These are phyloP conservation scores for Ornithorhynchus anatinus DNA, from an alignment of 2,113 vertebrate genomes.

Conservation along the genomic window DNA sequence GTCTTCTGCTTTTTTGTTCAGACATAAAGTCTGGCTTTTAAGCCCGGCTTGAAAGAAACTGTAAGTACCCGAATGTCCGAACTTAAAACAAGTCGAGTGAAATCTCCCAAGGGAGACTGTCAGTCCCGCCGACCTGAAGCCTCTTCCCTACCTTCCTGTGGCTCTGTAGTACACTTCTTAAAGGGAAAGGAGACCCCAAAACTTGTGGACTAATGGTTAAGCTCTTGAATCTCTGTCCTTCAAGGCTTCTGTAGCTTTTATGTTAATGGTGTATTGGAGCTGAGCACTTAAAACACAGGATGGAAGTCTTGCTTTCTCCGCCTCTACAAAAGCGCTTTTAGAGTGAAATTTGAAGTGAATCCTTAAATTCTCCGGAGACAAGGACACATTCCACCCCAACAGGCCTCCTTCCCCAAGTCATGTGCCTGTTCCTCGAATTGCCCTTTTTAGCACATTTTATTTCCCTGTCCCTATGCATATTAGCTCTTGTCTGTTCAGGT, in stretches of 20 bases:
- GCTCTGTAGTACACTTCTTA: conserved; percentile 3
- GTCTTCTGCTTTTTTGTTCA: conserved; percentile 39
- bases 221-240: conserved; percentile 10
- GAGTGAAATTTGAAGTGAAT: conserved; percentile 2
- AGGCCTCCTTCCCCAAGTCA: not conserved
- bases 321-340: not conserved
- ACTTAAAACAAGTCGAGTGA: conserved; percentile 17
- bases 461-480: too few species aligned
- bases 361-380: not conserved
- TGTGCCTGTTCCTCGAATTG: not conserved
- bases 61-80: conserved; percentile 34
- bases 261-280: not conserved
- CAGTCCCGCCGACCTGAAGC: not conserved
- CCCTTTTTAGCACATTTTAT: not conserved
- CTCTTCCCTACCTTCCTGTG: not conserved
- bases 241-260: not conserved
- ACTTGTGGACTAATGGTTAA: not conserved
- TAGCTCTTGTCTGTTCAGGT: too few species aligned
- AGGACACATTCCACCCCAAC: not conserved
- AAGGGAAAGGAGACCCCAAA: not conserved
- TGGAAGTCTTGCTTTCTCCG: not conserved
- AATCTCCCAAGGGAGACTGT: not conserved
- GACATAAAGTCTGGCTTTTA: conserved; percentile 37
- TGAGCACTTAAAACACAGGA: not conserved
- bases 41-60: conserved; percentile 47